phyloP scores from a whole-genome alignment of 2,113 vertebrate genomes.

The Spea multiplicata region DNA sequence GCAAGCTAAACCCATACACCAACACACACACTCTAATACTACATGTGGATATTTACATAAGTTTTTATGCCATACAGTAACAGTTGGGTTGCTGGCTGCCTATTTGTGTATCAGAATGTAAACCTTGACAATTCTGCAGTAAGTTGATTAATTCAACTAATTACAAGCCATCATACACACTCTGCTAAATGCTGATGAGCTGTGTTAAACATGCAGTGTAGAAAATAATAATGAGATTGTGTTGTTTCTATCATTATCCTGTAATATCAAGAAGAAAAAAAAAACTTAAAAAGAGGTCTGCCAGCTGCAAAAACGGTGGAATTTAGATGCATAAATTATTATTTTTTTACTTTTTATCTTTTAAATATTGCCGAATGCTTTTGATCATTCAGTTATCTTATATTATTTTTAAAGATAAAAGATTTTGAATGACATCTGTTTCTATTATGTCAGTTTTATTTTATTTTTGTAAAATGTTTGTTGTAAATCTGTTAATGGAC shows the following conservation, averaged over 20 bases:
- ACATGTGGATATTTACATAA: too few relatives aligned
- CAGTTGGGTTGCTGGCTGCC: neutral
- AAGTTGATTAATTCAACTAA: slow-evolving; percentile 44
- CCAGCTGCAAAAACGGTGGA: slow-evolving; percentile 27
- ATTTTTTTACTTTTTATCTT: too few relatives aligned
- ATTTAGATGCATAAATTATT: slow-evolving; percentile 12
- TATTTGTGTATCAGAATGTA: slow-evolving; percentile 13
- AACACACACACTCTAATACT: too few relatives aligned
- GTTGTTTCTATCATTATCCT: slow-evolving; percentile 31
- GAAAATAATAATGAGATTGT: slow-evolving; percentile 35
- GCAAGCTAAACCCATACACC: too few relatives aligned
- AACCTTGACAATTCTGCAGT: slow-evolving; percentile 8
- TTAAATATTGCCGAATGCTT: too few relatives aligned
- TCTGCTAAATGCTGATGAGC: slow-evolving; percentile 39
- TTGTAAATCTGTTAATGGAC: too few relatives aligned
- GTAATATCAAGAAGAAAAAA: slow-evolving; percentile 18
- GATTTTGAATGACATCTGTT: too few relatives aligned
- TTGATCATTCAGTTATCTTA: too few relatives aligned
- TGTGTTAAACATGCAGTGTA: slow-evolving; percentile 25
- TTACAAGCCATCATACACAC: slow-evolving; percentile 27
- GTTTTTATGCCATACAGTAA: too few relatives aligned
- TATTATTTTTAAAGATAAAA: too few relatives aligned
- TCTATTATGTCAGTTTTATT: too few relatives aligned
- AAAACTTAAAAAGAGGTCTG: neutral
- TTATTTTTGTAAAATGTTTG: too few relatives aligned